A percentile compares a stretch with the other conserved stretches of the same genome.
phyloP scores from a whole-genome alignment of 2,888 invertebrate species.

The Andrena bucephala region DNA sequence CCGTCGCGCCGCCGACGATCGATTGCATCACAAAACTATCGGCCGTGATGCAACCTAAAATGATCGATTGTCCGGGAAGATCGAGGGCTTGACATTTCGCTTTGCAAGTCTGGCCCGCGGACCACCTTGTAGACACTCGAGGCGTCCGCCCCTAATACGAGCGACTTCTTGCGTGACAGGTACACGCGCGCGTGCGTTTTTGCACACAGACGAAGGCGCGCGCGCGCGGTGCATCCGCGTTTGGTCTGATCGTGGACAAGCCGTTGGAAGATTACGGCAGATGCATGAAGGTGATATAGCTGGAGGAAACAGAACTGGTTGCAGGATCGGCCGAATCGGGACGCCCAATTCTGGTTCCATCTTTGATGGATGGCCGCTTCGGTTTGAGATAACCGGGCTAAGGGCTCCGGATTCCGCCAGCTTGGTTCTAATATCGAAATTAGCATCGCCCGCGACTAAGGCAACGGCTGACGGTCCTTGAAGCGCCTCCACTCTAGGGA shows the following conservation, averaged over 20 bases:
- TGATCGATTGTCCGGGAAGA: constrained; percentile 68
- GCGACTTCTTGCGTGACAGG: constrained; percentile 30
- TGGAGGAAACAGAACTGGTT: constrained; percentile 35
- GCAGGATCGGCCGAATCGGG: constrained; percentile 26
- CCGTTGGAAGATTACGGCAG: not conserved
- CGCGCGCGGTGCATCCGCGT: not conserved
- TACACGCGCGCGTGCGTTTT: constrained; percentile 23
- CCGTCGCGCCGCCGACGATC: constrained; percentile 33
- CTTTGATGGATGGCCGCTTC: not conserved
- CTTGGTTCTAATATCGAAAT: constrained; percentile 6
- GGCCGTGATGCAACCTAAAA: constrained; percentile 57
- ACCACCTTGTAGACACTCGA: constrained; percentile 67
- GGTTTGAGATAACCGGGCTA: not conserved
- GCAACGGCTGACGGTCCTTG: not conserved
- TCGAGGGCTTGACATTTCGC: constrained; percentile 66
- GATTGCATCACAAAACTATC: constrained; percentile 54
- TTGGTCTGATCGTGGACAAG: not conserved
- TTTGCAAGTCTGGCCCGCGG: constrained; percentile 50
- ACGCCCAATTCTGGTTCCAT: not conserved
- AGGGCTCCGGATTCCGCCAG: not conserved
- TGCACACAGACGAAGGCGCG: constrained; percentile 25
- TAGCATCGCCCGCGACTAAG: not conserved
- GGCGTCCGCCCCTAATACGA: constrained; percentile 58
- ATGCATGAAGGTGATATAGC: constrained; percentile 5
- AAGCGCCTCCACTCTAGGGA: not conserved